Evolutionary conservation across 2,797 vertebrate genomes (phyloP).

Genomic region (Phalloptychus januarius): DNA sequence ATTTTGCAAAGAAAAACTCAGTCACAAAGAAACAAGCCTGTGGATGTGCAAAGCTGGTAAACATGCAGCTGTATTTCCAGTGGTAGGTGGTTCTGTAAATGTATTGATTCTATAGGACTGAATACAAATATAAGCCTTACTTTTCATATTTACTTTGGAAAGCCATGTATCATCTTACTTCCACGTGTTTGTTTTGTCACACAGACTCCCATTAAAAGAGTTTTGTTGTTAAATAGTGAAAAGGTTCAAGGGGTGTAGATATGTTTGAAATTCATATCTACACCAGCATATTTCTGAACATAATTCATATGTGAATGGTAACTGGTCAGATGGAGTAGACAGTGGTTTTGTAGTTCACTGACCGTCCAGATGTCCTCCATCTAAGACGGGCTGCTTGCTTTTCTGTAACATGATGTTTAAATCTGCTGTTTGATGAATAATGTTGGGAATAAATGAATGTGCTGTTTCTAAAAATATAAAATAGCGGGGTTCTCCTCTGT

Average conservation of each 20-base stretch:
- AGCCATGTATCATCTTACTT: not conserved
- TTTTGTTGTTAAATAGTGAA: not conserved
- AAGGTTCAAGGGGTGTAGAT: not conserved
- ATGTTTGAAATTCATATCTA: not conserved
- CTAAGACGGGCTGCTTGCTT: not conserved
- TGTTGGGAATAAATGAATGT: not conserved
- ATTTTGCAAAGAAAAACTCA: not conserved
- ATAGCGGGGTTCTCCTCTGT: not conserved
- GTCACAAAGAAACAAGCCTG: not conserved
- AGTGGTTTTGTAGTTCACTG: not conserved
- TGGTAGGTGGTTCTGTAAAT: not conserved
- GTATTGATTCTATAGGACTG: not conserved
- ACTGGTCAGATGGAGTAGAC: not conserved
- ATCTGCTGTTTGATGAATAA: not conserved
- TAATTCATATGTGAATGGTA: not conserved
- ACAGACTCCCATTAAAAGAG: not conserved
- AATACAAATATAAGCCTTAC: not conserved
- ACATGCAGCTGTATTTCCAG: not conserved
- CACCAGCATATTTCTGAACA: not conserved
- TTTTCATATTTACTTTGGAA: not conserved
- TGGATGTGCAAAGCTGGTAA: not conserved
- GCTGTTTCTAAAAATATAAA: conserved; percentile 5
- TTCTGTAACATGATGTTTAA: not conserved
- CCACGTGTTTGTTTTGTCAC: not conserved
- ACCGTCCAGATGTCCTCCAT: not conserved